Evolutionary conservation across 2,888 invertebrate genomes (phyloP), one percentile per base, ranked within the genome.

Genomic region (Pogonocherus hispidulus): DNA sequence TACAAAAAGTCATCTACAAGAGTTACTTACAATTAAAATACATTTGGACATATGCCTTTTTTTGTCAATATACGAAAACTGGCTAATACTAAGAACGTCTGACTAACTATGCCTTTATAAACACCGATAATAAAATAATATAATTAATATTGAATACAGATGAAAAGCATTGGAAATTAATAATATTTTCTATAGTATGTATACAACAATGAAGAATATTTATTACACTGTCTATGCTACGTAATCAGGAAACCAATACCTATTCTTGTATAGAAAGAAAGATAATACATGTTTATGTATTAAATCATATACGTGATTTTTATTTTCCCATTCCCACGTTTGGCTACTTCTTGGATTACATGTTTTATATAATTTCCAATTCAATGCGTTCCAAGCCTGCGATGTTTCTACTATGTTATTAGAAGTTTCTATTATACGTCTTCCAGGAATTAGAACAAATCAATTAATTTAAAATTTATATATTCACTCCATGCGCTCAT

Each of bases 381-480:
- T 41, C 41, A 41, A 41, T 41, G 41, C 2, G 5, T 8, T 27
- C 4, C 27, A 27, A 3, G 3, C 27, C 27, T 27, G 14, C 14
- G 14, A 41, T 5, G 16, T 41, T 41, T 14, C 41, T 41, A 5
- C n/a, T 14, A 3, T 41, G 14, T 41, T 41, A 41, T 41, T 41
- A 41, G 41, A 41, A 11, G n/a, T n/a, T n/a, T 41, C 14, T 14
- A 16, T 41, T 41, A 41, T 14, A 41, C 41, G 14, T 41, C 16
- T 41, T 41, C 41, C 41, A 14, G 14, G 41, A 41, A 41, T 41
- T 41, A 41, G 41, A 41, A 41, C 41, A 41, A 41, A 41, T 41
- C 41, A 41, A 41, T 41, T 41, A 41, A 41, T 41, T 41, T 41
- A 16, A 41, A 41, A 41, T 41, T 41, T 41, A 41, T 41, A 41